These are phyloP conservation scores for Pseudorhombus dupliciocellatus DNA, from an alignment of 2,113 vertebrate genomes.

Conservation along the genomic window DNA sequence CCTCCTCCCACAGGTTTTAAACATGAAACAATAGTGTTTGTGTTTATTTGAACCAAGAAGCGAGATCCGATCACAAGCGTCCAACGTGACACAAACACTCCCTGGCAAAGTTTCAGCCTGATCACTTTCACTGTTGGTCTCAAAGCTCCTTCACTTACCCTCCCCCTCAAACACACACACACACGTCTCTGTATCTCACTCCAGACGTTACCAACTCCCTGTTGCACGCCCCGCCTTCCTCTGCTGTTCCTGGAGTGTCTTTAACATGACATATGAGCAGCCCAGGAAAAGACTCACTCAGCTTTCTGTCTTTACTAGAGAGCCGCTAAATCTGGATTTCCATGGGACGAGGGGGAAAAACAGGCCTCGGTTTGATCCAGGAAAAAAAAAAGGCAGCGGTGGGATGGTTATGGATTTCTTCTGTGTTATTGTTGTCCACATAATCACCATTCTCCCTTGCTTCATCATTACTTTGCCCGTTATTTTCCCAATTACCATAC, in stretches of 20 bases:
- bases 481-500: neutral
- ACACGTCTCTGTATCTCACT: slow-evolving; percentile 43
- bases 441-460: neutral
- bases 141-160: slow-evolving; percentile 10
- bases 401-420: neutral
- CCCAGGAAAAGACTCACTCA: slow-evolving; percentile 46
- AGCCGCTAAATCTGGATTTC: slow-evolving; percentile 41
- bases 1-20: no score
- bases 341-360: neutral
- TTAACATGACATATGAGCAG: slow-evolving; percentile 55
- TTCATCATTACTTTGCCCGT: neutral
- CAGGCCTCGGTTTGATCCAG: slow-evolving; percentile 11
- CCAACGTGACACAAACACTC: neutral
- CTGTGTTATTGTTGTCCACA: neutral
- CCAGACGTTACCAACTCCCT: slow-evolving; percentile 57
- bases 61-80: no score
- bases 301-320: slow-evolving; percentile 45
- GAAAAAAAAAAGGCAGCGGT: neutral
- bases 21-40: no score
- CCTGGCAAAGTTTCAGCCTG: slow-evolving; percentile 43
- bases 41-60: no score
- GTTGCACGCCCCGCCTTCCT: slow-evolving; percentile 45
- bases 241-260: slow-evolving; percentile 36
- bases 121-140: slow-evolving; percentile 58
- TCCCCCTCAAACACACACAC: slow-evolving; percentile 12